Conservation (phyloP, 1,140 invertebrate species). For the Spodoptera litura region DNA sequence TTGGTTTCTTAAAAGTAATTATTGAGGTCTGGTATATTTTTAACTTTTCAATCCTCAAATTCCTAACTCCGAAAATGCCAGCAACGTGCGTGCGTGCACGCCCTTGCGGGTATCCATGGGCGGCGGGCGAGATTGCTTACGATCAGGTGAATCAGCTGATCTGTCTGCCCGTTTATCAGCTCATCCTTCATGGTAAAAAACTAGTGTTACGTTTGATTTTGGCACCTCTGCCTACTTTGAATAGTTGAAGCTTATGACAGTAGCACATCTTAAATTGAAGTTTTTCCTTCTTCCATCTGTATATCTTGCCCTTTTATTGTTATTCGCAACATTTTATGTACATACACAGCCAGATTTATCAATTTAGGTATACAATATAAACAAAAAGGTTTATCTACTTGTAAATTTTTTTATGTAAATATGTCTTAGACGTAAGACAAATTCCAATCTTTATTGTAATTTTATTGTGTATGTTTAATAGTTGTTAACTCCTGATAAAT, state of each 20-base stretch:
- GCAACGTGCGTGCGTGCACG: no score
- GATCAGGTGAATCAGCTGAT: no score
- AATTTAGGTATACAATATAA: background rate
- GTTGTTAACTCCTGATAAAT: background rate
- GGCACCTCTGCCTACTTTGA: background rate
- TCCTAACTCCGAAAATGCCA: no score
- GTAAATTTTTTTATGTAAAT: slow-evolving; percentile 2
- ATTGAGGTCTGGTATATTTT: no score
- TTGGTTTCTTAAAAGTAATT: no score
- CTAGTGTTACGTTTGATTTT: no score
- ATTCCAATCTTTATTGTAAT: background rate
- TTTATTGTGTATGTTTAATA: background rate
- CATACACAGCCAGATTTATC: slow-evolving; percentile 15
- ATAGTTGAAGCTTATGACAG: background rate
- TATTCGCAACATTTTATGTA: slow-evolving; percentile 1
- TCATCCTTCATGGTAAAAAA: no score
- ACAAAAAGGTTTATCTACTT: background rate
- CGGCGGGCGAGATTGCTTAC: no score
- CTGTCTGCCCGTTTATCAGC: no score
- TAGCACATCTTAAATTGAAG: background rate
- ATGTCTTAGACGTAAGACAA: background rate
- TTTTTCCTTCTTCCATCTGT: background rate
- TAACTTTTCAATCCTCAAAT: no score
- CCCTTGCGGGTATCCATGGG: no score
- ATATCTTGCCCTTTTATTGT: slow-evolving; percentile 28